These are phyloP conservation scores for Isurus oxyrinchus DNA, from an alignment of 2,113 vertebrate genomes.

Conservation along the genomic window DNA sequence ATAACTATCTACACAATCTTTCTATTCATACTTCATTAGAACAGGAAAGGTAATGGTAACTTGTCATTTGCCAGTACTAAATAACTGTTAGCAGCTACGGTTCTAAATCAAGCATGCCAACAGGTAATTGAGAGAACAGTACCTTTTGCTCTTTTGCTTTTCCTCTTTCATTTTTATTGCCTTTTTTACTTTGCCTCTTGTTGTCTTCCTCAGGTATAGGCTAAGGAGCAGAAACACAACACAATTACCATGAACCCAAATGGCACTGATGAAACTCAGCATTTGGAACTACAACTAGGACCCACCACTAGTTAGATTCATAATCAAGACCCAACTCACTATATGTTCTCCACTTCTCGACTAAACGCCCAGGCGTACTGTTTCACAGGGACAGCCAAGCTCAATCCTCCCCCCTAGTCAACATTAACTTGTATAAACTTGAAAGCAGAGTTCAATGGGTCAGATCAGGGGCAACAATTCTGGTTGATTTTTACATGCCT, in stretches of 20 bases:
- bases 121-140: background rate
- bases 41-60: background rate
- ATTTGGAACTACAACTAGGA: background rate
- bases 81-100: background rate
- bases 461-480: background rate
- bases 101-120: background rate
- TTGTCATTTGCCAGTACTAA: background rate
- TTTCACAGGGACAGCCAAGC: background rate
- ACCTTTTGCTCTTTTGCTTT: constrained; percentile 18
- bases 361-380: background rate
- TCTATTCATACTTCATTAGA: background rate
- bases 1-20: background rate
- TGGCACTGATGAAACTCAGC: background rate
- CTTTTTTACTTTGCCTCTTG: background rate
- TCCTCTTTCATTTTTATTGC: background rate
- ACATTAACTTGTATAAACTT: background rate
- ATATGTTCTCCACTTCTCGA: background rate
- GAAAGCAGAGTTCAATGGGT: background rate
- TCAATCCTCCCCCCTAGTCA: background rate
- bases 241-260: background rate
- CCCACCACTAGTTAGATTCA: background rate
- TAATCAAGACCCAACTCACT: background rate
- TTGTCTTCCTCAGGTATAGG: background rate
- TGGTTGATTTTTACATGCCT: background rate
- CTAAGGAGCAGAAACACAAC: background rate